Evolutionary conservation across 2,113 vertebrate species (phyloP), one percentile per base, ranked within the genome.

Genomic region (Dasyornis broadbenti): DNA sequence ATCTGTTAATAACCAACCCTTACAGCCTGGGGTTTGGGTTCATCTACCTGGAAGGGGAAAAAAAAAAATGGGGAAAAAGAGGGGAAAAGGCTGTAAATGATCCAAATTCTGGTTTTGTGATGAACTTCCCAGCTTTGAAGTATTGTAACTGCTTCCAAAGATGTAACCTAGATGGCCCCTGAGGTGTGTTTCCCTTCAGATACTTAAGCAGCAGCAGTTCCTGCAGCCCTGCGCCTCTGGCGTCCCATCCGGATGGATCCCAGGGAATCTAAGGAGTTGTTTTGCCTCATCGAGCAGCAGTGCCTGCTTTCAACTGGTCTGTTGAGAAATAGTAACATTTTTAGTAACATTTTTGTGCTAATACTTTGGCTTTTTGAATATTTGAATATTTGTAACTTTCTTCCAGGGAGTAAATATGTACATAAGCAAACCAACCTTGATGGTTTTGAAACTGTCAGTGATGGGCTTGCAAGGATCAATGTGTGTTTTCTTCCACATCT

Each of bases 171-270:
- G 17, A 2, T 39, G 53, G 44, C 13, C 33, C 39, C 50, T 26
- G 18, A 31, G 23, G 23, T 28, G 54, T 16, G 11, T n/a, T 39
- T 69, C 5, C 4, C 37, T 19, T 28, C 11, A 35, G 50, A 14
- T n/a, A 2, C 35, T 70, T 30, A 1, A 64, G 70, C 47, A 66
- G 75, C 57, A 71, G 66, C 37, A 44, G 27, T 50, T 35, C 39
- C 64, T 53, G 28, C 60, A 89, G n/a, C 61, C 21, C 11, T 4
- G 22, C 42, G 30, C 61, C 39, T 75, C 57, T 33, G 57, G 7
- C 69, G 78, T 56, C 61, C 15, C 1, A 2, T 68, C 39, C 0
- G 0, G 15, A 21, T 47, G 77, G 63, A 59, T 86, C 68, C 63
- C 2, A 9, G 73, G 37, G 11, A 33, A 42, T 44, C 15, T 21